A percentile compares a stretch with the other conserved stretches of the same genome.
These are phyloP conservation scores for Cybosia mesomella DNA, from an alignment of 2,888 invertebrate genomes.

Conservation along the genomic window DNA sequence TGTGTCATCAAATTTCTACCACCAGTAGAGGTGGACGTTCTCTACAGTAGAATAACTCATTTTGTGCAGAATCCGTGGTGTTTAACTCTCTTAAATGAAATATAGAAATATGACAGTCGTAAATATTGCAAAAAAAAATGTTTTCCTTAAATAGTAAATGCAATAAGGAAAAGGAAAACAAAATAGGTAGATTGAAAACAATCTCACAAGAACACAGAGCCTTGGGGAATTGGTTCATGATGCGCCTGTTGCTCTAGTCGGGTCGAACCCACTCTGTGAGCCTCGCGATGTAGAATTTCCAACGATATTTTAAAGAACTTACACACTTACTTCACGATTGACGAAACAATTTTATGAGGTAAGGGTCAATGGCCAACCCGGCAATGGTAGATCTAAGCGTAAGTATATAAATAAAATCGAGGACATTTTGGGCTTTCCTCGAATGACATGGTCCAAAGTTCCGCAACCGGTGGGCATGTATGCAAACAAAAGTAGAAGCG, in stretches of 20 bases:
- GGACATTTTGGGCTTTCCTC: too few relatives aligned
- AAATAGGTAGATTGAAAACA: slow-evolving; percentile 37
- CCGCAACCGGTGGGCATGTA: too few relatives aligned
- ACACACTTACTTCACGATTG: slow-evolving; percentile 5
- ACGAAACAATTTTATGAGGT: background rate
- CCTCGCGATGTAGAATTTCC: slow-evolving; percentile 16
- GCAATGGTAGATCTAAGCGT: too few relatives aligned
- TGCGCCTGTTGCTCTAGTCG: slow-evolving; percentile 41
- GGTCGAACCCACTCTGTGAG: slow-evolving; percentile 18
- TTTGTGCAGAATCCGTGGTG: background rate
- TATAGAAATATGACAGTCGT: slow-evolving; percentile 16
- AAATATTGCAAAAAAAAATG: slow-evolving; percentile 10
- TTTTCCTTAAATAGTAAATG: slow-evolving; percentile 17
- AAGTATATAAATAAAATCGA: too few relatives aligned
- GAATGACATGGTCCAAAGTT: too few relatives aligned
- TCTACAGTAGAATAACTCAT: background rate
- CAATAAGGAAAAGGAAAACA: slow-evolving; percentile 17
- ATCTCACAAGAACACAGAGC: slow-evolving; percentile 24
- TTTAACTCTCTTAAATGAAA: background rate
- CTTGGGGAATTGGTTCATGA: slow-evolving; percentile 28
- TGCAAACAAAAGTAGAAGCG: too few relatives aligned
- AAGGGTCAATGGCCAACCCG: background rate
- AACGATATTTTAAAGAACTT: slow-evolving; percentile 17
- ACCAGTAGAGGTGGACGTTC: too few relatives aligned
- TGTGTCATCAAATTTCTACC: too few relatives aligned